These are phyloP conservation scores for Sussaba pulchella DNA, from an alignment of 2,888 invertebrate species.

Conservation along the genomic window DNA sequence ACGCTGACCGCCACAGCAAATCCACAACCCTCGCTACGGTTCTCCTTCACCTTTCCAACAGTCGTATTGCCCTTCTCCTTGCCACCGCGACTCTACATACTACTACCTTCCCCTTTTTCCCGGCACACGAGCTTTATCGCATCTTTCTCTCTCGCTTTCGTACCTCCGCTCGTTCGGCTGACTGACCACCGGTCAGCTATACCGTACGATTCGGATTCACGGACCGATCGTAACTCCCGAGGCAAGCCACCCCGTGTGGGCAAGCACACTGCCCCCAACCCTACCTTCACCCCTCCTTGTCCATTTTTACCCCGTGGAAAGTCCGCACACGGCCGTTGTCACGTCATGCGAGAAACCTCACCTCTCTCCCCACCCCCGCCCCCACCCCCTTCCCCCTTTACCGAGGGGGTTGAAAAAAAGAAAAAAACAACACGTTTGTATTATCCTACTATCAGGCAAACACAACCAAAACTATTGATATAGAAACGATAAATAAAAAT, in stretches of 20 bases:
- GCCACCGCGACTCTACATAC: conserved; percentile 12
- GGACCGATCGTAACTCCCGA: conserved; percentile 1
- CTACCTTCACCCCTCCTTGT: background rate
- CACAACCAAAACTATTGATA: conserved; percentile 9
- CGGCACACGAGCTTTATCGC: conserved; percentile 19
- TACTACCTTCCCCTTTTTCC: conserved; percentile 20
- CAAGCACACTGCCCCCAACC: background rate
- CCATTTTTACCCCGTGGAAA: background rate
- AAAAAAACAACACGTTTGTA: background rate
- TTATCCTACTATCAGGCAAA: conserved; percentile 14
- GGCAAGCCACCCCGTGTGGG: background rate
- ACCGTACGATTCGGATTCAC: conserved; percentile 26
- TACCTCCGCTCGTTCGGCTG: conserved; percentile 45
- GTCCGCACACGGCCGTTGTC: conserved; percentile 41
- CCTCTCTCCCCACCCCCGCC: too few relatives aligned
- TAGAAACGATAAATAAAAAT: background rate
- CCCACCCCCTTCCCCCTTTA: too few relatives aligned
- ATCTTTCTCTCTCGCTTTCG: conserved; percentile 43
- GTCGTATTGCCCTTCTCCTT: background rate
- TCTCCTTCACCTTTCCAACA: conserved; percentile 64
- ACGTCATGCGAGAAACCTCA: conserved; percentile 33
- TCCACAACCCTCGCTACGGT: conserved; percentile 64
- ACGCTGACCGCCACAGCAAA: conserved; percentile 78
- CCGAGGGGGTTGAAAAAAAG: conserved; percentile 8
- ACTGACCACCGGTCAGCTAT: conserved; percentile 6